A percentile compares a stretch with the other conserved stretches of the same genome.
These are phyloP conservation scores for Aleiodes alternator DNA, from an alignment of 2,888 invertebrate species.

Conservation along the genomic window DNA sequence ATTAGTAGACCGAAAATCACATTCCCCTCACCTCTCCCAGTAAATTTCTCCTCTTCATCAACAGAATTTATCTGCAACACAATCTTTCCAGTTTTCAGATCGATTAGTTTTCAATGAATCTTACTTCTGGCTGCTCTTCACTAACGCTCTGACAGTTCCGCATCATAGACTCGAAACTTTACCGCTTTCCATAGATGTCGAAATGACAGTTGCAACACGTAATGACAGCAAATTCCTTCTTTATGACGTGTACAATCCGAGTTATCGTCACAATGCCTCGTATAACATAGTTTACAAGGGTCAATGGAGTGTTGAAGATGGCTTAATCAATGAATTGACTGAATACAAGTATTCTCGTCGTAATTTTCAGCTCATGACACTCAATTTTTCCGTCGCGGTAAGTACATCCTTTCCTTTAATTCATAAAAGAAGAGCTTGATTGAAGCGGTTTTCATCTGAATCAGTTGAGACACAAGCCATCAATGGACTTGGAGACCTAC, in stretches of 20 bases:
- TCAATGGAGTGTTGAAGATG: constrained; percentile 57
- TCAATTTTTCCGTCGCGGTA: constrained; percentile 65
- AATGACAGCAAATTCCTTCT: constrained; percentile 51
- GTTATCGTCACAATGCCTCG: constrained; percentile 63
- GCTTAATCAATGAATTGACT: constrained; percentile 57
- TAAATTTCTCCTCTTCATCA: neutral
- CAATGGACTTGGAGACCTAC: constrained; percentile 71
- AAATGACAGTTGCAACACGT: constrained; percentile 59
- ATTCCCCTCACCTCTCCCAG: too few relatives aligned
- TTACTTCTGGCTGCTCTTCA: constrained; percentile 65
- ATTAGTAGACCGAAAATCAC: too few relatives aligned
- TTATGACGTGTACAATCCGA: constrained; percentile 67
- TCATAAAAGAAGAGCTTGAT: neutral
- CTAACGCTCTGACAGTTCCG: constrained; percentile 51
- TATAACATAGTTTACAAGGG: constrained; percentile 65
- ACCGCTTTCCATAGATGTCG: constrained; percentile 63
- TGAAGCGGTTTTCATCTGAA: neutral
- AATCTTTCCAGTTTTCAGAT: constrained; percentile 56
- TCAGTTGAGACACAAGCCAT: constrained; percentile 61
- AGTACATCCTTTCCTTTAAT: constrained; percentile 15
- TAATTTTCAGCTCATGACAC: constrained; percentile 61
- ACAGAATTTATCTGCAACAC: neutral
- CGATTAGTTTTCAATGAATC: constrained; percentile 65
- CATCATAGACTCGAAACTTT: constrained; percentile 53
- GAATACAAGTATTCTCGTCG: constrained; percentile 66